Conservation (phyloP, 2,888 invertebrate species). For the Copidosoma aretas region DNA sequence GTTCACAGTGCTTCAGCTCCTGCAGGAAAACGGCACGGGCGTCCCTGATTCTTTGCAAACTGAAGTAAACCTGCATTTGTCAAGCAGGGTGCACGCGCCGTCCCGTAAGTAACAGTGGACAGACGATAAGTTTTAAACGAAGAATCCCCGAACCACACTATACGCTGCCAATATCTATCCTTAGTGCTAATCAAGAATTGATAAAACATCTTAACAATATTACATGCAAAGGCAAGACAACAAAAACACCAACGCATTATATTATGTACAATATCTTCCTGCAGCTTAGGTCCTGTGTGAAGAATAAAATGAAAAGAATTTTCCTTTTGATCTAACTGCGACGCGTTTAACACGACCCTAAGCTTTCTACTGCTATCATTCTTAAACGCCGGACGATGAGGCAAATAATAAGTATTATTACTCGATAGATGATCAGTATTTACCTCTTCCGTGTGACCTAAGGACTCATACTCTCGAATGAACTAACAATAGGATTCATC, state of each 20-base stretch:
- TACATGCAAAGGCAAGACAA: background rate
- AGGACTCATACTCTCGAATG: slow-evolving; percentile 2
- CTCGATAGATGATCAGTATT: background rate
- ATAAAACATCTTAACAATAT: slow-evolving; percentile 20
- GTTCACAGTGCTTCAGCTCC: too few species aligned
- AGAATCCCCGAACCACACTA: slow-evolving; percentile 44
- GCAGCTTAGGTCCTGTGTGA: too few species aligned
- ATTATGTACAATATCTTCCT: background rate
- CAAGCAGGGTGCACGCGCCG: slow-evolving; percentile 41
- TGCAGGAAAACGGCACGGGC: too few species aligned
- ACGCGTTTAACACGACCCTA: slow-evolving; percentile 19
- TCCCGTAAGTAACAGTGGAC: slow-evolving; percentile 44
- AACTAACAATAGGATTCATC: slow-evolving; percentile 3
- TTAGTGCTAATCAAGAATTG: slow-evolving; percentile 1
- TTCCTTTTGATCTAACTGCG: background rate
- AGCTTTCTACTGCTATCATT: background rate
- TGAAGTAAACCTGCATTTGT: slow-evolving; percentile 27
- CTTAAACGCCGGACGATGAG: slow-evolving; percentile 4
- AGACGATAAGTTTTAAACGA: slow-evolving; percentile 15
- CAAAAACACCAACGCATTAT: background rate
- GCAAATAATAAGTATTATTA: background rate
- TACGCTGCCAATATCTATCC: slow-evolving; percentile 38
- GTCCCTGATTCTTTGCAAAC: too few species aligned
- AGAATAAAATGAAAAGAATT: background rate
- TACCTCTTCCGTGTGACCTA: slow-evolving; percentile 6